These are phyloP conservation scores for Pomacea canaliculata DNA, from an alignment of 2,888 invertebrate species.

Conservation along the genomic window DNA sequence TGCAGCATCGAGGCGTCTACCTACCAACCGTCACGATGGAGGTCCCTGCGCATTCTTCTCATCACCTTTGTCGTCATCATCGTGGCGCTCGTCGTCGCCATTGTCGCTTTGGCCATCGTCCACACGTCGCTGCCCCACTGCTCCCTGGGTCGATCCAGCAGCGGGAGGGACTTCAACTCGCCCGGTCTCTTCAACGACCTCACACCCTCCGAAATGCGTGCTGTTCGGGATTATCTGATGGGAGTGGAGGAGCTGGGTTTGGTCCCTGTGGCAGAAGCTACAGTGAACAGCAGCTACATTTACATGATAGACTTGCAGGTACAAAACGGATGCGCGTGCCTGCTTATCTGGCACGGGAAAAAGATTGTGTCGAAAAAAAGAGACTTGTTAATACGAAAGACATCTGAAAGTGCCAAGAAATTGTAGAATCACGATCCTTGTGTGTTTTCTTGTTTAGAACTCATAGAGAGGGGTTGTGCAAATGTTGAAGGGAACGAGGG, in stretches of 20 bases:
- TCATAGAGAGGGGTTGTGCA: too few relatives aligned
- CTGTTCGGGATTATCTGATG: constrained; percentile 51
- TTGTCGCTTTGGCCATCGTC: constrained; percentile 23
- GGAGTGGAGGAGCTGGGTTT: constrained; percentile 41
- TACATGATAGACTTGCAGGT: constrained; percentile 52
- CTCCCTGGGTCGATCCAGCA: constrained; percentile 36
- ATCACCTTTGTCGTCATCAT: constrained; percentile 25
- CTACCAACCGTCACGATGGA: constrained; percentile 16
- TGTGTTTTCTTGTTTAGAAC: too few relatives aligned
- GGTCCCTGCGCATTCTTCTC: constrained; percentile 26
- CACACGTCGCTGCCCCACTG: constrained; percentile 40
- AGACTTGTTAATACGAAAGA: too few relatives aligned
- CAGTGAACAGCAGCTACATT: constrained; percentile 53
- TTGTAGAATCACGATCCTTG: too few relatives aligned
- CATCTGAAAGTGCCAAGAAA: too few relatives aligned
- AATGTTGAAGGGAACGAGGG: too few relatives aligned
- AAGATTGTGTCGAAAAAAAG: too few relatives aligned
- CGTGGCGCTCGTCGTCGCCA: constrained; percentile 28
- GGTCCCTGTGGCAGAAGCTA: constrained; percentile 41
- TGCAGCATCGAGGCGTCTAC: constrained; percentile 16
- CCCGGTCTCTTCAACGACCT: constrained; percentile 57
- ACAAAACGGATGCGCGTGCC: too few relatives aligned
- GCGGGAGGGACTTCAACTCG: constrained; percentile 40
- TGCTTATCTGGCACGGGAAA: too few relatives aligned
- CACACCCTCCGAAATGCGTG: constrained; percentile 46